Evolutionary conservation across 2,888 invertebrate species (phyloP).

Genomic region (Tryphoninae sp.): DNA sequence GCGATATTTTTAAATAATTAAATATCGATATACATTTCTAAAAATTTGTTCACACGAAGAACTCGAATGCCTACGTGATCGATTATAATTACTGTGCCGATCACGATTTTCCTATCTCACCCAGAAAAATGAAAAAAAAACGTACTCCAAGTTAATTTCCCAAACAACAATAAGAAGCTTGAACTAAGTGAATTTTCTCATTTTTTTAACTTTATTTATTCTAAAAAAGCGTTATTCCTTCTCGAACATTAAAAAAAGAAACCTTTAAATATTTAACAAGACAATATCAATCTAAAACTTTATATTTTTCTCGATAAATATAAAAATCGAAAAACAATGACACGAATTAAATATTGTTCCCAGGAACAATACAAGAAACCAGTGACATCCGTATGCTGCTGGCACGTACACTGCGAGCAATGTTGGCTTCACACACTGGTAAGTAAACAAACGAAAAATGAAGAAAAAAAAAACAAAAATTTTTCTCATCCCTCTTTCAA

Average conservation of each 20-base stretch:
- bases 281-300: neutral
- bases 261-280: too few relatives aligned
- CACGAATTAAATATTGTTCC: neutral
- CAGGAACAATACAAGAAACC: conserved; percentile 92
- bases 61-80: conserved; percentile 1
- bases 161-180: too few relatives aligned
- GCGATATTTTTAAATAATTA: too few relatives aligned
- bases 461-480: conserved; percentile 9
- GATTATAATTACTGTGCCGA: conserved; percentile 32
- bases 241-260: too few relatives aligned
- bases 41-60: too few relatives aligned
- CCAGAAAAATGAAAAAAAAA: too few relatives aligned
- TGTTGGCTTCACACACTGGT: conserved; percentile 89
- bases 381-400: conserved; percentile 96
- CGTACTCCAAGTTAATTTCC: too few relatives aligned
- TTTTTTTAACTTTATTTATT: too few relatives aligned
- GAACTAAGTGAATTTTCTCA: too few relatives aligned
- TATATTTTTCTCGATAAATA: neutral
- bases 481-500: neutral
- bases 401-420: conserved; percentile 97
- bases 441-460: conserved; percentile 71
- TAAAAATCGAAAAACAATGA: conserved; percentile 6
- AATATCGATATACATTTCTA: too few relatives aligned
- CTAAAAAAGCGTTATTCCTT: too few relatives aligned
- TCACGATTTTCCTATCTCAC: neutral